Percentiles rank a stretch among this genome's conserved stretches.
Evolutionary conservation across 2,113 vertebrate genomes (phyloP).

Genomic region (Tringa solitaria): DNA sequence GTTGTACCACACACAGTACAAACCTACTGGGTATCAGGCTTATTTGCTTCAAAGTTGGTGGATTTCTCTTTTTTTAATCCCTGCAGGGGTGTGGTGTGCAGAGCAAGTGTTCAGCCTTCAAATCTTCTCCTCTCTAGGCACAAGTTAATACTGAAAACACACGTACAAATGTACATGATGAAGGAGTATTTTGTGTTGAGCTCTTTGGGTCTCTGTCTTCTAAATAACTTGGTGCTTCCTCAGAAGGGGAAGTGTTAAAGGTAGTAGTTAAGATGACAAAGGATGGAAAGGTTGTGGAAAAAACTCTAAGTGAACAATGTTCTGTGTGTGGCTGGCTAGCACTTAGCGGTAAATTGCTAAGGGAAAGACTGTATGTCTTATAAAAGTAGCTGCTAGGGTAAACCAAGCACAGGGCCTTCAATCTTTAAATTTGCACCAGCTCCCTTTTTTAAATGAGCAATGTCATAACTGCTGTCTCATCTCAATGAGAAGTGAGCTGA

Average conservation of each 20-base stretch:
- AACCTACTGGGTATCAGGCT: neutral
- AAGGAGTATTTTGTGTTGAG: neutral
- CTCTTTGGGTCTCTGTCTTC: neutral
- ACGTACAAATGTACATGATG: neutral
- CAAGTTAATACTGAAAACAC: neutral
- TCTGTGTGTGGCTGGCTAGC: neutral
- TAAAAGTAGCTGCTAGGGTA: neutral
- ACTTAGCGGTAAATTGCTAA: neutral
- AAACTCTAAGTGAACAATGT: neutral
- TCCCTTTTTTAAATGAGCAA: neutral
- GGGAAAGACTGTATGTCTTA: neutral
- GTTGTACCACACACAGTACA: neutral
- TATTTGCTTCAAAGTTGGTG: neutral
- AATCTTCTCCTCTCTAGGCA: neutral
- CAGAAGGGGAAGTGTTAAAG: neutral
- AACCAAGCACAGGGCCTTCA: neutral
- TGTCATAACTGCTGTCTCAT: neutral
- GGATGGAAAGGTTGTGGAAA: neutral
- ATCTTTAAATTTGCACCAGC: neutral
- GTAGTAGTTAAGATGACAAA: neutral
- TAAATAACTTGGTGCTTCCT: neutral
- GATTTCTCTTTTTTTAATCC: neutral
- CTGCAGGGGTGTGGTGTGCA: neutral
- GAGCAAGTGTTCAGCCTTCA: neutral
- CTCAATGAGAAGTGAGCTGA: neutral